Evolutionary conservation across 2,888 invertebrate species (phyloP), one percentile per base, ranked within the genome.

Genomic region (Cheilosia urbana): DNA sequence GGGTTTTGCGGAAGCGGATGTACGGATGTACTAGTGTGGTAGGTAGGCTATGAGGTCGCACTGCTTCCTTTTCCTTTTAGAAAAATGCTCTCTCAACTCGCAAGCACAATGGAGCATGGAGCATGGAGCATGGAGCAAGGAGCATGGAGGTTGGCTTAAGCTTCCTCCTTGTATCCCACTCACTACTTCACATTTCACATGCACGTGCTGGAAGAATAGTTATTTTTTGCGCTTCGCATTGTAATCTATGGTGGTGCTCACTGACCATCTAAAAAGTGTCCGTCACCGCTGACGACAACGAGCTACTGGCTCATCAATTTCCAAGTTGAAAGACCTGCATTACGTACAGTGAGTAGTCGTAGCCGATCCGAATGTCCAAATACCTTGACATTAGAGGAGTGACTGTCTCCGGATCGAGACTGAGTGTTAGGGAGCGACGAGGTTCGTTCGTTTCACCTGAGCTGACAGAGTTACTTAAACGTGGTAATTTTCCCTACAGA

Each of bases 11-110:
- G 78, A 83, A 83, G 68, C 85, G 85, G 87, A 87, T 87, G 69
- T 82, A 73, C 87, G 87, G 87, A 87, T 82, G n/a, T n/a, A 82
- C 87, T 78, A 69, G 82, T 82, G 81, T 72, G 87, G 77, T 78
- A 87, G 87, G 82, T 82, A 87, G 87, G 82, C 81, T 82, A 87
- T 82, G 82, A 82, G 87, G 87, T 87, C 87, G 82, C 77, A 69
- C 63, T 68, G 80, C 76, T 80, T 85, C 84, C 80, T 85, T 85
- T 85, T 85, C 72, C 81, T 75, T 75, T 21, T 17, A 49, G n/a
- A 51, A 37, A 66, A 62, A 11, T 13, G 13, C 49, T 69, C 34
- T 63, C 34, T 73, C 58, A 57, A 55, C 9, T 40, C 6, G 60
- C 13, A 42, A 47, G 30, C 37, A 45, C 13, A n/a, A 37, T 21